These are phyloP conservation scores for Grapholita molesta DNA, from an alignment of 1,140 invertebrate genomes.

Conservation along the genomic window DNA sequence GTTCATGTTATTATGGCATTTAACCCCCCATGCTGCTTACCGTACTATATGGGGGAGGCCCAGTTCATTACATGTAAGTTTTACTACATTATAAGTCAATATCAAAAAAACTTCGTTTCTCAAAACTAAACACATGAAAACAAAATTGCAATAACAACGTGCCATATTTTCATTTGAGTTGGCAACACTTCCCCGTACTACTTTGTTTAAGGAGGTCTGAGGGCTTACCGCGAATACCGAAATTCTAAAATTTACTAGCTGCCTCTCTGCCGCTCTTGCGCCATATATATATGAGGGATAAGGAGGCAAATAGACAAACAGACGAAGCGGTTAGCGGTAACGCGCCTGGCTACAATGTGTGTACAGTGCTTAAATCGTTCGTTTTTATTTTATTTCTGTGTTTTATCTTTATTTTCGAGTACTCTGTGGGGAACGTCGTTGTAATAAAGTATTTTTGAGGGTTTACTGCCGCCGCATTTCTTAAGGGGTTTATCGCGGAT, in stretches of 20 bases:
- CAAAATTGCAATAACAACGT: background rate
- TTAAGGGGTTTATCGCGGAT: background rate
- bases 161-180: background rate
- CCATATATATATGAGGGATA: too few relatives aligned
- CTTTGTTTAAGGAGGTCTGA: conserved; percentile 23
- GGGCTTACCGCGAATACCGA: too few relatives aligned
- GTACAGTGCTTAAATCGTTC: conserved; percentile 1
- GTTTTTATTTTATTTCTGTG: conserved; percentile 11
- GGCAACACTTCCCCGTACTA: conserved; percentile 19
- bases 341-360: conserved; percentile 13
- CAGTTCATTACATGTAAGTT: too few relatives aligned
- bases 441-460: conserved; percentile 9
- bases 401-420: conserved; percentile 13
- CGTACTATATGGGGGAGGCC: too few relatives aligned
- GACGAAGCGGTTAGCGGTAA: too few relatives aligned
- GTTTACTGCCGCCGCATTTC: background rate
- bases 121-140: background rate
- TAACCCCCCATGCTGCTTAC: too few relatives aligned
- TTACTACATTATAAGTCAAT: too few relatives aligned
- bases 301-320: too few relatives aligned
- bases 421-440: background rate
- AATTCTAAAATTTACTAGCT: too few relatives aligned
- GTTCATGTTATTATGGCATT: too few relatives aligned
- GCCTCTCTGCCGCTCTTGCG: too few relatives aligned
- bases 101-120: background rate